Evolutionary conservation across 2,113 vertebrate genomes (phyloP).

Genomic region (Lasiurus cinereus): DNA sequence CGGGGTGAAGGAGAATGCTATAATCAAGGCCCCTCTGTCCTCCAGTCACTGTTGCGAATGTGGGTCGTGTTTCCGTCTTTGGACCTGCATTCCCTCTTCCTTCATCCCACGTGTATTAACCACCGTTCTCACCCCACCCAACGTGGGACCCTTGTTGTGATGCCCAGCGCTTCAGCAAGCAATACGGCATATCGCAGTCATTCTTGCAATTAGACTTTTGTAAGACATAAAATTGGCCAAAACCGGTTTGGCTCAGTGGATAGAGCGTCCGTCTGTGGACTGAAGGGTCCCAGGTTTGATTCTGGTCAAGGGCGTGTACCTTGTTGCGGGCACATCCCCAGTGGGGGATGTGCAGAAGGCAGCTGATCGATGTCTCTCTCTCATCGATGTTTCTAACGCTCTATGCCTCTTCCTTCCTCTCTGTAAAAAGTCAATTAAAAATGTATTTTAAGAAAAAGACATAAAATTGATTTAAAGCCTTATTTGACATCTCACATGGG

Average conservation of each 20-base stretch:
- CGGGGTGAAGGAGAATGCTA: neutral
- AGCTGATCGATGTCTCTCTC: no score
- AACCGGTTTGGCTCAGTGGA: no score
- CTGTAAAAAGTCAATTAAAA: no score
- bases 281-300: no score
- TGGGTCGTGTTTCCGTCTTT: neutral
- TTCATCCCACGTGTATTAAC: neutral
- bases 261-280: no score
- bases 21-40: neutral
- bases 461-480: neutral
- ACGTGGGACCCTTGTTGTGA: neutral
- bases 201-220: neutral
- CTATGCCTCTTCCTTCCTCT: no score
- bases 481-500: neutral
- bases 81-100: neutral
- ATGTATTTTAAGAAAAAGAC: neutral
- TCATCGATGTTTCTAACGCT: no score
- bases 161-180: neutral
- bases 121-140: fast-evolving
- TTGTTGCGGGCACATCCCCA: no score
- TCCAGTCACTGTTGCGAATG: neutral
- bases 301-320: no score
- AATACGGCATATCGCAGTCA: neutral
- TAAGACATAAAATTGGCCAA: neutral
- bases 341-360: no score